phyloP scores from a whole-genome alignment of 1,140 invertebrate species.

The Ruditapes philippinarum region DNA sequence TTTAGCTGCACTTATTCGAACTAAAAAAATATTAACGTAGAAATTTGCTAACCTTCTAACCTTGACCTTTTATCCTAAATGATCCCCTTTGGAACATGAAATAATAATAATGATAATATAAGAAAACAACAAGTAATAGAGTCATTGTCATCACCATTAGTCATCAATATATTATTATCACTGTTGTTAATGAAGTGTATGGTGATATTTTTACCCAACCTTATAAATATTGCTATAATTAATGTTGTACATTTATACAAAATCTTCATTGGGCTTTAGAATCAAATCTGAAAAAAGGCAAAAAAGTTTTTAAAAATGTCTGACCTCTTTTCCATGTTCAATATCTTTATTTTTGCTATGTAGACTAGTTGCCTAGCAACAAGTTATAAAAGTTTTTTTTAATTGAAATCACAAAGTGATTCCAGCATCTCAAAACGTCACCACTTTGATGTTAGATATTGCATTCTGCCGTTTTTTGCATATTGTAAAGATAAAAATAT shows the following conservation, averaged over 20 bases:
- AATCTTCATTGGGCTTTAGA: no score
- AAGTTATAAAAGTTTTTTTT: not conserved
- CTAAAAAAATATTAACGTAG: not conserved
- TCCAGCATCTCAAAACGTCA: slow-evolving; percentile 58
- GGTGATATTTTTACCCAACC: slow-evolving; percentile 61
- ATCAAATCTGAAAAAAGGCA: no score
- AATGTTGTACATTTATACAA: no score
- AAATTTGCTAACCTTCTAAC: not conserved
- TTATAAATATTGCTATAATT: no score
- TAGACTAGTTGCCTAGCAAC: slow-evolving; percentile 1
- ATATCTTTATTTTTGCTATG: no score
- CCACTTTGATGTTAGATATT: slow-evolving; percentile 55
- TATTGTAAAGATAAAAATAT: no score
- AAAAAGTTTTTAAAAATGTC: no score
- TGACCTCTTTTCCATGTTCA: no score
- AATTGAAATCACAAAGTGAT: not conserved
- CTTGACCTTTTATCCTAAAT: not conserved
- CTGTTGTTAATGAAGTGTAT: not conserved
- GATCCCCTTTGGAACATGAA: not conserved
- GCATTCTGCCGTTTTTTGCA: no score
- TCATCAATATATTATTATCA: slow-evolving; percentile 43
- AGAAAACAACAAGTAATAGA: no score
- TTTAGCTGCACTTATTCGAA: slow-evolving; percentile 15
- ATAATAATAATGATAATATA: not conserved
- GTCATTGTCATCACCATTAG: slow-evolving; percentile 48